A percentile compares a stretch with the other conserved stretches of the same genome.
Evolutionary conservation across 2,888 invertebrate genomes (phyloP).

Genomic region (Cephus nigrinus): DNA sequence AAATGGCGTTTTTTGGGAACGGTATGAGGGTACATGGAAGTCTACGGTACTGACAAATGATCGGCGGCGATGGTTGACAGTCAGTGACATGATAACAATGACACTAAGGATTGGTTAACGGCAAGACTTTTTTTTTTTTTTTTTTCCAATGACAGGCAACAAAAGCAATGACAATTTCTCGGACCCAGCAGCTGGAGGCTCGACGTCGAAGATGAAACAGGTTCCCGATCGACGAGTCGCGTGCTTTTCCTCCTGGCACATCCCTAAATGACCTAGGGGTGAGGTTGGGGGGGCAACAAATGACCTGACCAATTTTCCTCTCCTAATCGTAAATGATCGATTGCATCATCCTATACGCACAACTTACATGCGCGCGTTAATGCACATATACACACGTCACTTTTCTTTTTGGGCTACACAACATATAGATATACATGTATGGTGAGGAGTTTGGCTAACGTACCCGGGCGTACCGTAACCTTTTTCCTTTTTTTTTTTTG

Average conservation of each 20-base stretch:
- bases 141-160: neutral
- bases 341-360: neutral
- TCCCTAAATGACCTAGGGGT: conserved; percentile 41
- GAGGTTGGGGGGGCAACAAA: conserved; percentile 28
- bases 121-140: neutral
- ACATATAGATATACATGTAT: neutral
- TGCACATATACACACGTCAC: neutral
- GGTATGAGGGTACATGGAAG: neutral
- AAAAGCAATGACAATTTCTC: neutral
- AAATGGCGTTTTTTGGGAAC: neutral
- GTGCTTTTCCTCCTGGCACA: conserved; percentile 34
- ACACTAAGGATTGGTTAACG: neutral
- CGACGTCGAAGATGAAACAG: conserved; percentile 41
- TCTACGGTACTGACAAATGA: neutral
- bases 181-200: conserved; percentile 42
- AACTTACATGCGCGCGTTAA: neutral
- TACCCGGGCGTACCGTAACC: neutral
- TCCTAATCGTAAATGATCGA: neutral
- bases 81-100: neutral
- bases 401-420: neutral
- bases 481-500: neutral
- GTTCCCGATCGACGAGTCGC: conserved; percentile 41
- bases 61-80: neutral
- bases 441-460: neutral
- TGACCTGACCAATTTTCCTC: neutral